These are phyloP conservation scores for Oplegnathus fasciatus DNA, from an alignment of 2,113 vertebrate genomes.

Conservation along the genomic window DNA sequence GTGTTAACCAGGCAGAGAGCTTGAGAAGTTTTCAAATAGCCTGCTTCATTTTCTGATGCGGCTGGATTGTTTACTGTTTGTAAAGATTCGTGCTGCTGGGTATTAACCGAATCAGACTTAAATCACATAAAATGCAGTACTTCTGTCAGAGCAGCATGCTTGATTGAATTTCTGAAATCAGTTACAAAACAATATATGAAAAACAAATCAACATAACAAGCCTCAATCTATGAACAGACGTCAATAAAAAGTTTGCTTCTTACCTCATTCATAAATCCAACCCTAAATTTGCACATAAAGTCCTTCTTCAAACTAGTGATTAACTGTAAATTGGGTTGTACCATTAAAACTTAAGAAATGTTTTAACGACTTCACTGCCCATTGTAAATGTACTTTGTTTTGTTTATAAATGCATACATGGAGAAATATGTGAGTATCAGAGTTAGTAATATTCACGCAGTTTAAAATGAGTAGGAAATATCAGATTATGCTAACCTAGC, in stretches of 20 bases:
- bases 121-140: not conserved
- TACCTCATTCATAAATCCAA: not conserved
- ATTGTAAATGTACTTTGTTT: not conserved
- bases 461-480: not conserved
- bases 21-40: conserved; percentile 41
- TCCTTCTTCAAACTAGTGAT: not conserved
- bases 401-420: not conserved
- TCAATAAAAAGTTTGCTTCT: not conserved
- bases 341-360: too few species aligned
- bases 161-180: not conserved
- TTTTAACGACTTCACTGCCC: too few species aligned
- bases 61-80: conserved; percentile 4
- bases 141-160: not conserved
- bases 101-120: conserved; percentile 19
- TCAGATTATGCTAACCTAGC: not conserved
- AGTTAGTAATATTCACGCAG: not conserved
- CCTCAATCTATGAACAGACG: not conserved
- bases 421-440: not conserved
- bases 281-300: too few species aligned
- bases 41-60: not conserved
- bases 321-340: not conserved
- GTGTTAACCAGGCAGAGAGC: conserved; percentile 41
- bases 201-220: conserved; percentile 16
- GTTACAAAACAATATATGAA: not conserved
- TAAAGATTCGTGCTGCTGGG: conserved; percentile 3